Base-by-base conservation (phyloP, 1,140 invertebrate genomes). In the Druon quercuslanigerum region DNA sequence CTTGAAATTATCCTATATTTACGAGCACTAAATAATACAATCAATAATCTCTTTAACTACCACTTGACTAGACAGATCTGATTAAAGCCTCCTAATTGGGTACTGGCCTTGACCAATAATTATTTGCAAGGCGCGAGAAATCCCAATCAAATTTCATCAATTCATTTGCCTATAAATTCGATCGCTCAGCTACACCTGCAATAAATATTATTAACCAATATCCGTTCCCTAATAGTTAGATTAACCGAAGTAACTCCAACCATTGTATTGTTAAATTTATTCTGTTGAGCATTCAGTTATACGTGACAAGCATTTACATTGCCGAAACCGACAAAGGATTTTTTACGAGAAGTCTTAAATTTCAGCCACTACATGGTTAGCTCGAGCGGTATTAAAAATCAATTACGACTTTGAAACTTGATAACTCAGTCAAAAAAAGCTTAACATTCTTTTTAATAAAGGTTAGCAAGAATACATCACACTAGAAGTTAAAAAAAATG, bases 71-170 rank as follows among this genome's bases (percentile, higher is more conserved):
- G 13, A 33, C 25, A 16, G 40, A 66, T 14, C 25, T 66, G 60
- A 66, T 66, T 66, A 40, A n/a, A 66, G 60, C 60, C 33, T 40
- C 25, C 33, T 66, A 66, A 66, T 66, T 66, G 60, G 60, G 13
- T 40, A 7, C 12, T 40, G 60, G 8, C 25, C 60, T 66, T 40
- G 25, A 40, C 60, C 46, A 66, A 16, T 14, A 66, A 66, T 66
- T 66, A 66, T 66, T 66, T 16, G 14, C 16, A n/a, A 66, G 60
- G 60, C 40, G 60, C 33, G 25, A 66, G 60, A 40, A 66, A 40
- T n/a, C 25, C 33, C 60, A 66, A 66, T 66, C 40, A 66, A 66
- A 66, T 66, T 66, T 25, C 60, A 20, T 33, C 60, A 66, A 66
- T 66, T 66, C 33, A 66, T 66, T 66, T 46, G 9, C 60, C n/a